Base-by-base conservation (phyloP, 2,113 vertebrate species). In the Abramis brama region DNA sequence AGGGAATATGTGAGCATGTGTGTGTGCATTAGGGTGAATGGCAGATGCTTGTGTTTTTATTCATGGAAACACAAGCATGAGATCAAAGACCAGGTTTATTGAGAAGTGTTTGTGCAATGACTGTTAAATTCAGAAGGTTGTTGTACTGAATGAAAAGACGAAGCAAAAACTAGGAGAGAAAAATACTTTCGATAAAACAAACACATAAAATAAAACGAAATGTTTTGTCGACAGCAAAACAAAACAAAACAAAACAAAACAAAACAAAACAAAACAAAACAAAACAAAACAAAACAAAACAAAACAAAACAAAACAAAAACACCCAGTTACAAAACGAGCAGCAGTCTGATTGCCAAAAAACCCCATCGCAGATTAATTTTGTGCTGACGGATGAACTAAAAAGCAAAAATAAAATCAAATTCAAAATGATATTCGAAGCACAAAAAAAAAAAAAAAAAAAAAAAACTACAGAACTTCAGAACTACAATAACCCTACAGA, bases 1-100 rank as follows among this genome's bases (percentile, higher is more conserved):
- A 59, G 64, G 85, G 83, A 82, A 27, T 70, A 60, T 33, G 60
- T 47, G 27, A 86, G 81, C 73, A 23, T 77, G 27, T 75, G 60
- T n/a, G 79, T 80, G 81, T 25, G 71, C 50, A 52, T 50, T 66
- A 39, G 84, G 47, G 33, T 23, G 21, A 43, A 15, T 25, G 21
- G 30, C 68, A 73, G 70, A 27, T 52, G 59, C 64, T 43, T 78
- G 45, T 55, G 52, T 39, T 50, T 83, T 52, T 70, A 79, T 85
- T 62, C 60, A 68, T 55, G 64, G 19, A 64, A 76, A 36, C 12
- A 75, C 71, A 68, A 68, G 43, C 19, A 11, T 68, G 19, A 60
- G 74, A 70, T 82, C 79, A 82, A 82, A 82, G 45, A 52, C 5
- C 25, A 23, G 62, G 43, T 36, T 52, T 82, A 77, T 21, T 77